Evolutionary conservation across 2,888 invertebrate genomes (phyloP).

Genomic region (Mechanitis mazaeus): DNA sequence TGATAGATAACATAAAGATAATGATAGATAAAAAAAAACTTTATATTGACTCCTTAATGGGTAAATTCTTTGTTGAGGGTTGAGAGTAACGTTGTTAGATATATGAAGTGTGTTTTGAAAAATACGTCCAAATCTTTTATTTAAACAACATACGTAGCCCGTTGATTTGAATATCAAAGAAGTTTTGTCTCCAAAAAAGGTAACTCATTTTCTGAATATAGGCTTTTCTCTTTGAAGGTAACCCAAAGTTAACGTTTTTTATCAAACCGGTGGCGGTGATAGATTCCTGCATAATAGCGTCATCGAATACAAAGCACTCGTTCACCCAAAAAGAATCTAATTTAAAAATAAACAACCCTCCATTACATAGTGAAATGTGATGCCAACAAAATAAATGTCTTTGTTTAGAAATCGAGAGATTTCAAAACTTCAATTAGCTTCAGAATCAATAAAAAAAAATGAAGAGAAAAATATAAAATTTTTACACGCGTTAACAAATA

Average conservation of each 20-base stretch:
- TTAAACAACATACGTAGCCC: constrained; percentile 25
- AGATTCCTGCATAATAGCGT: constrained; percentile 41
- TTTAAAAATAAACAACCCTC: constrained; percentile 44
- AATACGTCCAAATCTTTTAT: constrained; percentile 10
- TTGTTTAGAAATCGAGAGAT: background rate
- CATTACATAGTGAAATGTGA: constrained; percentile 24
- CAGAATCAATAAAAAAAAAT: too few species aligned
- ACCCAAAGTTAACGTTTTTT: constrained; percentile 30
- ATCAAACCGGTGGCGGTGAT: constrained; percentile 34
- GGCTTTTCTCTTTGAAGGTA: constrained; percentile 36
- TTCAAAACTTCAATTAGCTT: too few species aligned
- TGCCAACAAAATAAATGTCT: background rate
- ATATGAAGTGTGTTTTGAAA: constrained; percentile 1
- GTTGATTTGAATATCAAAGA: constrained; percentile 49
- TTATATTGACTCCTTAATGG: too few species aligned
- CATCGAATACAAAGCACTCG: constrained; percentile 43
- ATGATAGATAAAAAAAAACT: too few species aligned
- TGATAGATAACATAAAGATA: too few species aligned
- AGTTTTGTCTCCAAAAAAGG: constrained; percentile 35
- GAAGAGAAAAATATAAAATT: too few species aligned
- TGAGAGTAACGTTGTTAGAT: too few species aligned
- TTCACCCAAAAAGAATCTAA: constrained; percentile 50
- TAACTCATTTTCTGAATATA: constrained; percentile 30
- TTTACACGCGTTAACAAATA: too few species aligned
- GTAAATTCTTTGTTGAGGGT: too few species aligned